These are phyloP conservation scores for Ylistrum balloti DNA, from an alignment of 1,140 invertebrate genomes.

Conservation along the genomic window DNA sequence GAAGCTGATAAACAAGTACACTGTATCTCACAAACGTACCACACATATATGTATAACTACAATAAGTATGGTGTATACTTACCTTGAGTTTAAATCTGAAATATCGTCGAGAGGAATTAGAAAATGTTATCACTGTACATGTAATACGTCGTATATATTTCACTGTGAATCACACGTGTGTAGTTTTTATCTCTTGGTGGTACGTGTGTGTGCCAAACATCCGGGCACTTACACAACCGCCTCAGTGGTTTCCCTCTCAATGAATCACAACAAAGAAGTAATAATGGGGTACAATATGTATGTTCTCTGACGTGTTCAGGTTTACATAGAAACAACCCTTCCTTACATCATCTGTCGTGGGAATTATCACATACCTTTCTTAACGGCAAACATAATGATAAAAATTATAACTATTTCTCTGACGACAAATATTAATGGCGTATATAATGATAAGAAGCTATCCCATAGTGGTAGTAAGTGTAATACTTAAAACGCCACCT, in stretches of 20 bases:
- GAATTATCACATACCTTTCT: background rate
- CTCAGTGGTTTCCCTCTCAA: constrained; percentile 31
- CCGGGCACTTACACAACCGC: background rate
- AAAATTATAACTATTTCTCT: no score
- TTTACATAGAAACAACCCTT: no score
- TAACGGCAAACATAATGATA: no score
- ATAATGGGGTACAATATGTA: background rate
- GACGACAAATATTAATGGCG: no score
- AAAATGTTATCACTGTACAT: constrained; percentile 2
- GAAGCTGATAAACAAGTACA: background rate
- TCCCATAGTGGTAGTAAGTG: no score
- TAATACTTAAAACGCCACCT: no score
- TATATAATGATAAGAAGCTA: no score
- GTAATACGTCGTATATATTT: constrained; percentile 2
- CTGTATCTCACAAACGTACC: background rate
- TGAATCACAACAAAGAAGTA: background rate
- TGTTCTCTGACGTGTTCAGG: background rate
- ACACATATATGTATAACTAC: background rate
- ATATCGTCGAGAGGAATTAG: background rate
- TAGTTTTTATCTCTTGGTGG: background rate
- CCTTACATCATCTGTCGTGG: background rate
- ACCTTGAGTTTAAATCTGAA: background rate
- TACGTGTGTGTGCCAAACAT: background rate
- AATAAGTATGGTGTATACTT: background rate
- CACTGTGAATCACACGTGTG: constrained; percentile 3